phyloP scores from a whole-genome alignment of 2,797 vertebrate species.

The Gastrophryne carolinensis region DNA sequence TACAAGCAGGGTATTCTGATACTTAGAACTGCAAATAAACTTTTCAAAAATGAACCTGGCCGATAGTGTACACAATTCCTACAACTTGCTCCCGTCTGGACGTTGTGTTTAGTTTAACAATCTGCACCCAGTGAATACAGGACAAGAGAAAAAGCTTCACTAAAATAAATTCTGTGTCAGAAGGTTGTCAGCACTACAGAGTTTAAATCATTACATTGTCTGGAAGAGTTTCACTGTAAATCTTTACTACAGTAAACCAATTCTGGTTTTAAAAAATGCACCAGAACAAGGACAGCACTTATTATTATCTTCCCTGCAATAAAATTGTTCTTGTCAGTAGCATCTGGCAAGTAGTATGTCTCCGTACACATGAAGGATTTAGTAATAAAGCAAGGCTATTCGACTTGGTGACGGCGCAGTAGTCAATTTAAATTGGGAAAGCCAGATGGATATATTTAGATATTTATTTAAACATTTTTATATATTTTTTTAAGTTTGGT shows the following conservation, averaged over 20 bases:
- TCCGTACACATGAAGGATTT: too few relatives aligned
- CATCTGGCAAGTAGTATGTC: too few relatives aligned
- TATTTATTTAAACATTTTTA: too few relatives aligned
- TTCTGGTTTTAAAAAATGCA: not conserved
- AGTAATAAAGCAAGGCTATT: too few relatives aligned
- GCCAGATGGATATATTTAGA: too few relatives aligned
- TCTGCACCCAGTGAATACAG: conserved; percentile 8
- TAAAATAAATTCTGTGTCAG: conserved; percentile 32
- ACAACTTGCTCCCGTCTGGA: not conserved
- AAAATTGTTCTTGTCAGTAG: not conserved
- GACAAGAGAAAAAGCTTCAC: conserved; percentile 3
- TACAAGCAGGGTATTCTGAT: conserved; percentile 36
- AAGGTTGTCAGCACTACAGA: conserved; percentile 27
- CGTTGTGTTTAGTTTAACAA: not conserved
- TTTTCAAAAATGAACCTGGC: conserved; percentile 2
- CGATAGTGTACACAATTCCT: not conserved
- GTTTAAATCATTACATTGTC: conserved; percentile 22
- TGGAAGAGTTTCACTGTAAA: not conserved
- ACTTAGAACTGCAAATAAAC: conserved; percentile 20
- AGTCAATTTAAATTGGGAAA: too few relatives aligned
- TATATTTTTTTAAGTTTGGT: too few relatives aligned
- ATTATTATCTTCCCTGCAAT: not conserved
- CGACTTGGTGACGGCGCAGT: too few relatives aligned
- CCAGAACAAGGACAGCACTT: not conserved
- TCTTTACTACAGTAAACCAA: not conserved